These are phyloP conservation scores for Plecotus auritus DNA, from an alignment of 2,113 vertebrate species.

Conservation along the genomic window DNA sequence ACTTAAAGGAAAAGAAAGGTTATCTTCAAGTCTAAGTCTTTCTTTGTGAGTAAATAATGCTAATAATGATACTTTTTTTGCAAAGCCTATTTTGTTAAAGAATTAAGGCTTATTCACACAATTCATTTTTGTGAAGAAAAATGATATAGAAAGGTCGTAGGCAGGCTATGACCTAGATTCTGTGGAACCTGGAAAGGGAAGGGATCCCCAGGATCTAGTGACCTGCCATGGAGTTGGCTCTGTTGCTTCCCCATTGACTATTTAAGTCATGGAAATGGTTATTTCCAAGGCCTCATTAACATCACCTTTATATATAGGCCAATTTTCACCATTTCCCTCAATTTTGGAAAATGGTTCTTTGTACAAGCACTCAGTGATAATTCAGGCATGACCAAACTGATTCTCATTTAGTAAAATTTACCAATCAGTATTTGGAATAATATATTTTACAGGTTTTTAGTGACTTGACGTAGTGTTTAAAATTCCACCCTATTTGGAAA, in stretches of 20 bases:
- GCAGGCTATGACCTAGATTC: background rate
- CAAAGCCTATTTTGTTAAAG: conserved; percentile 1
- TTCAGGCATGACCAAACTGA: background rate
- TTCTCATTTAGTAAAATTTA: conserved; percentile 5
- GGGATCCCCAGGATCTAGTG: background rate
- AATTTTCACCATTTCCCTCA: background rate
- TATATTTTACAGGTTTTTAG: background rate
- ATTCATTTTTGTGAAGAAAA: conserved; percentile 7
- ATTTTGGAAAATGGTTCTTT: background rate
- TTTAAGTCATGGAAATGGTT: background rate
- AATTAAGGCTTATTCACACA: background rate
- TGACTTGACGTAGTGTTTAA: background rate
- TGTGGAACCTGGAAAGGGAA: background rate
- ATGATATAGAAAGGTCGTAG: background rate
- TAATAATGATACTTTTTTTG: conserved; percentile 24
- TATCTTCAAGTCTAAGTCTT: conserved; percentile 36
- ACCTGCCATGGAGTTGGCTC: background rate
- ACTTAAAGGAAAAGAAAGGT: conserved; percentile 26
- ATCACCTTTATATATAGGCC: background rate
- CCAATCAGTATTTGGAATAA: background rate
- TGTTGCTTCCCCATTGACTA: background rate
- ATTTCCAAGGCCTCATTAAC: background rate
- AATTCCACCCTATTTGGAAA: conserved; percentile 23
- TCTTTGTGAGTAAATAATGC: background rate
- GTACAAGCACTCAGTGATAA: background rate